A percentile compares a stretch with the other conserved stretches of the same genome.
These are phyloP conservation scores for Garrulus glandarius DNA, from an alignment of 2,797 vertebrate genomes.

Conservation along the genomic window DNA sequence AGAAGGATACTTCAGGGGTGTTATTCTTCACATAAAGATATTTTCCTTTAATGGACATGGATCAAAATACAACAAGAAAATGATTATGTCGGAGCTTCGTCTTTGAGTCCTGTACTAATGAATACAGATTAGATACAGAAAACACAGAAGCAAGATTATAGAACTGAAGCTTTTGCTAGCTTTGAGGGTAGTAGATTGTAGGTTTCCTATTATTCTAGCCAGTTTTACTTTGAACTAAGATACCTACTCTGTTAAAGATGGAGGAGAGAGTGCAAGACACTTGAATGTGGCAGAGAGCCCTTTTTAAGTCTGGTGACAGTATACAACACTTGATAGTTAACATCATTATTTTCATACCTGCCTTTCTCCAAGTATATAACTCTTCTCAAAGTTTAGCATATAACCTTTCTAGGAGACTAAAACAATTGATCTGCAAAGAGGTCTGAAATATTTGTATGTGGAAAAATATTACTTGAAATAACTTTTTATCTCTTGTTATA, in stretches of 20 bases:
- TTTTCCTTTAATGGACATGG: not conserved
- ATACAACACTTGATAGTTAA: not conserved
- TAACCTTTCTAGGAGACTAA: not conserved
- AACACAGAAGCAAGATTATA: not conserved
- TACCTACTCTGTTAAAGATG: not conserved
- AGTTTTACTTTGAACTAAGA: not conserved
- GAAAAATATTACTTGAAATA: not conserved
- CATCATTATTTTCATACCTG: not conserved
- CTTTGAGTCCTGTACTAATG: not conserved
- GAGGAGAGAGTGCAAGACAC: not conserved
- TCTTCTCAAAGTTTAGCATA: not conserved
- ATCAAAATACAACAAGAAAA: conserved; percentile 9
- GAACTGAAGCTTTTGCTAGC: not conserved
- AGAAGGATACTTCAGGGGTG: not conserved
- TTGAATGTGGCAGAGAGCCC: not conserved
- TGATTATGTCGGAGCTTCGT: not conserved
- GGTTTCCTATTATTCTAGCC: not conserved
- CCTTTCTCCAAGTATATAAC: not conserved
- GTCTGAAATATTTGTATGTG: not conserved
- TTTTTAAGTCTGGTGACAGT: not conserved
- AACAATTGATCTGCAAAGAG: not conserved
- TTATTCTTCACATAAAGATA: not conserved
- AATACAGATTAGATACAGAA: not conserved
- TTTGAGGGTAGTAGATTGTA: not conserved
- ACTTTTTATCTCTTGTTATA: not conserved